Percentiles rank a stretch among this genome's conserved stretches.
phyloP scores from a whole-genome alignment of 2,888 invertebrate genomes.

The Dromius quadrimaculatus region DNA sequence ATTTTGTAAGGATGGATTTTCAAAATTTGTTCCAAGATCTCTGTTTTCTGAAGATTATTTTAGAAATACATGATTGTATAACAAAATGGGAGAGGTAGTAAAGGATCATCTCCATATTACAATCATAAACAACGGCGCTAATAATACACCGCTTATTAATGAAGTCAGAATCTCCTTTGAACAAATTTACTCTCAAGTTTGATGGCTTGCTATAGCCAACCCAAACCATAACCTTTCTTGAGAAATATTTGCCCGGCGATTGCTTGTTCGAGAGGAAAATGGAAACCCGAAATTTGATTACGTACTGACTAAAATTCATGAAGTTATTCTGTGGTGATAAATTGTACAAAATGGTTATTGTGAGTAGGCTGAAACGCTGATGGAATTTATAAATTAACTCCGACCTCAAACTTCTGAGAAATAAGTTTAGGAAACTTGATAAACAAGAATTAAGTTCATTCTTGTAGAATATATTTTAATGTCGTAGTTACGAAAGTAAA shows the following conservation, averaged over 20 bases:
- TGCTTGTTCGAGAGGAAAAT: slow-evolving; percentile 33
- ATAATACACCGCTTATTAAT: slow-evolving; percentile 46
- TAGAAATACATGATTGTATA: no score
- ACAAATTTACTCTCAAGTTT: slow-evolving; percentile 40
- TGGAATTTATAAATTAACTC: slow-evolving; percentile 27
- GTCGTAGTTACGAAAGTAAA: no score
- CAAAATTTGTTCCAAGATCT: no score
- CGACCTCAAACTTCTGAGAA: slow-evolving; percentile 15
- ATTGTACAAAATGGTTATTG: slow-evolving; percentile 26
- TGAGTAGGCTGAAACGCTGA: slow-evolving; percentile 12
- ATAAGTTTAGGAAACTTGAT: neutral
- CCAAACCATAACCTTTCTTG: neutral
- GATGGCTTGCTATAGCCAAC: neutral
- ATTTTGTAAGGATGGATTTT: no score
- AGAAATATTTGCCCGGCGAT: slow-evolving; percentile 28
- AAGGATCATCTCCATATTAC: neutral
- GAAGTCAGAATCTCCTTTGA: slow-evolving; percentile 28
- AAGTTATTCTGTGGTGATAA: slow-evolving; percentile 40
- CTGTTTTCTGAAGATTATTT: no score
- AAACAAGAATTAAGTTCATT: neutral
- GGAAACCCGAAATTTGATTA: slow-evolving; percentile 42
- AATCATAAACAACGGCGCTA: slow-evolving; percentile 43
- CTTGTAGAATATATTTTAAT: slow-evolving; percentile 1
- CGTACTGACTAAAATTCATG: slow-evolving; percentile 40
- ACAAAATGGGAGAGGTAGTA: neutral